Evolutionary conservation across 2,888 invertebrate genomes (phyloP), one percentile per base, ranked within the genome.

Genomic region (Microctonus brassicae): DNA sequence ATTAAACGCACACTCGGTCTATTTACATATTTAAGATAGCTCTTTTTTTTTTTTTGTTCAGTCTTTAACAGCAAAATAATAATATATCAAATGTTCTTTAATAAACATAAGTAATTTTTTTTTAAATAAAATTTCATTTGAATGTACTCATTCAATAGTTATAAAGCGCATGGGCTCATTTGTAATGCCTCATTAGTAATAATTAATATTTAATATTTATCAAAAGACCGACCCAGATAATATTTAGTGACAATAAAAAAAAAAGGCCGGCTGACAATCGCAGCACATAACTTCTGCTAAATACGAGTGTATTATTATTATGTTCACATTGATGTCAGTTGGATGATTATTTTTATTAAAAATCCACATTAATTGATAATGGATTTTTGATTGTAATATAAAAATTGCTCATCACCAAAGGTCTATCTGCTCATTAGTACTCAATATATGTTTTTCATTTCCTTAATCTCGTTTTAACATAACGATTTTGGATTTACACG

Each of bases 11-110:
- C 61, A 62, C 53, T 61, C 33, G 20, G 10, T 33, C 47, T 69
- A 69, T 69, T 53, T 69, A 69, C 61, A 62, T 62, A 42, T 57
- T 29, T 42, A 47, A 67, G 33, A 69, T 61, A 55, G 62, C 52
- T 55, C n/a, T 39, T 60, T 69, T 29, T 69, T 29, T 69, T 29
- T 69, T 69, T 52, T 57, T 33, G 52, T 57, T 67, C 67, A 67
- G 67, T 67, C 67, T 67, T 67, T 17, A 66, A 57, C 39, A 58
- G n/a, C 10, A 67, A 42, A 61, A 61, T n/a, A 61, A 61, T n/a
- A 24, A 61, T 39, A 36, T 61, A 39, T 17, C 26, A 55, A 66
- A 57, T 57, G 29, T 53, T 24, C 7, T 7, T 17, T 20, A 47
- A 47, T 39, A 13, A 39, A n/a, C 39, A 39, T 55, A 22, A 2